Evolutionary conservation across 2,888 invertebrate species (phyloP), one percentile per base, ranked within the genome.

Genomic region (Thymelicus lineola): DNA sequence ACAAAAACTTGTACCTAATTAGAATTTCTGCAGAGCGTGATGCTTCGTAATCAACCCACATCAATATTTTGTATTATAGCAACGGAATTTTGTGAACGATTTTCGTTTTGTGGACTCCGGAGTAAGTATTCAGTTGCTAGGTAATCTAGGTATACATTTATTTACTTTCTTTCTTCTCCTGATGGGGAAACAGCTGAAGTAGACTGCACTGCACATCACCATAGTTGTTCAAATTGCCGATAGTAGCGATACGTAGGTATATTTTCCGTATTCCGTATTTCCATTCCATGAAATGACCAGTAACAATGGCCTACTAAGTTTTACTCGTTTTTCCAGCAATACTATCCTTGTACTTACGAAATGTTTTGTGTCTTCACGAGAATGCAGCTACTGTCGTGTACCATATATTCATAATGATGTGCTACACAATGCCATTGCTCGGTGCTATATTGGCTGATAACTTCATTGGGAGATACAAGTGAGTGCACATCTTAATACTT

Each of bases 71-170:
- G 97, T 89, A 97, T 98, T 74, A 95, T 97, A 73, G 96, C 96
- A 55, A 97, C 97, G 75, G 97, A 98, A 84, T 97, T 97, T 89
- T 97, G 97, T 86, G 97, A 97, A 87, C 90, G 97, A 78, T 97
- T 97, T 87, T 97, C 97, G 9, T 98, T 96, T 89, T 97, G 97
- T 90, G 97, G 97, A 72, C 89, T 97, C 81, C 92, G 96, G 94
- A 96, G 97, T 97, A 89, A 91, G 95, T 59, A 42, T 12, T 12
- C 12, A 12, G 10, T 42, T 4, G 12, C 42, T 28, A 28, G 28
- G 28, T 28, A 28, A 28, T 20, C 1, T 20, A 28, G 28, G 28
- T 28, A 28, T 28, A 28, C 28, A 1, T 28, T 28, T 28, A 2
- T 2, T 28, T 28, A 28, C 28, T 28, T n/a, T n/a, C n/a, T n/a